A percentile compares a stretch with the other conserved stretches of the same genome.
phyloP scores from a whole-genome alignment of 2,888 invertebrate genomes.

The Sinotaia quadrata region DNA sequence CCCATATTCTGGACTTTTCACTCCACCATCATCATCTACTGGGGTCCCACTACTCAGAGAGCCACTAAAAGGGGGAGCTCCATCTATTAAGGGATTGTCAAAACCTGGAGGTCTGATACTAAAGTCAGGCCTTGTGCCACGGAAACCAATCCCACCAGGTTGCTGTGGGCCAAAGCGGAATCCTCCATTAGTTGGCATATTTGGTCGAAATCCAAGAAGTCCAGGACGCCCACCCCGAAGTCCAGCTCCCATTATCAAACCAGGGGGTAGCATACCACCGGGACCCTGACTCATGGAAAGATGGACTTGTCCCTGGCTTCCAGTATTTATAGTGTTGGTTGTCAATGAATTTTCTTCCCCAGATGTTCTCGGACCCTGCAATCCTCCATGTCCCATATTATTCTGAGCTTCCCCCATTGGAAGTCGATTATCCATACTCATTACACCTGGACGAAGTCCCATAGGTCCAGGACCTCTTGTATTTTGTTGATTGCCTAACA shows the following conservation, averaged over 20 bases:
- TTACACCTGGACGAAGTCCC: constrained; percentile 37
- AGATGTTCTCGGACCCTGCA: not conserved
- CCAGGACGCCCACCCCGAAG: not conserved
- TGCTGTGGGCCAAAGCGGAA: constrained; percentile 11
- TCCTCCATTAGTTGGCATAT: constrained; percentile 12
- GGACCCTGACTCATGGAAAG: not conserved
- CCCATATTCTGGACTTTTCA: constrained; percentile 25
- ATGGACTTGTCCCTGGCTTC: not conserved
- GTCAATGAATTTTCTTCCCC: not conserved
- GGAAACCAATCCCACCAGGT: constrained; percentile 8
- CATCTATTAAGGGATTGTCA: constrained; percentile 7
- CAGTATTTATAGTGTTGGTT: too few relatives aligned
- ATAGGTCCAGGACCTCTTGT: constrained; percentile 24
- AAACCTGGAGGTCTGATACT: not conserved
- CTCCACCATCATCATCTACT: not conserved
- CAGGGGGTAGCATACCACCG: not conserved
- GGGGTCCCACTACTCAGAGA: not conserved
- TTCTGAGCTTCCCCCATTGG: constrained; percentile 1
- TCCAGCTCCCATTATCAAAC: constrained; percentile 6
- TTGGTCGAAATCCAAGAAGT: constrained; percentile 18
- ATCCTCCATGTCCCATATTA: not conserved
- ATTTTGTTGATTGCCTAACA: constrained; percentile 13
- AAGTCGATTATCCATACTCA: not conserved
- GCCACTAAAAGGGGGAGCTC: not conserved
- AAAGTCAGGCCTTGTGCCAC: constrained; percentile 14